Conservation (phyloP, 64 coral and sea anemone genomes). For the Stylophora pistillata region DNA sequence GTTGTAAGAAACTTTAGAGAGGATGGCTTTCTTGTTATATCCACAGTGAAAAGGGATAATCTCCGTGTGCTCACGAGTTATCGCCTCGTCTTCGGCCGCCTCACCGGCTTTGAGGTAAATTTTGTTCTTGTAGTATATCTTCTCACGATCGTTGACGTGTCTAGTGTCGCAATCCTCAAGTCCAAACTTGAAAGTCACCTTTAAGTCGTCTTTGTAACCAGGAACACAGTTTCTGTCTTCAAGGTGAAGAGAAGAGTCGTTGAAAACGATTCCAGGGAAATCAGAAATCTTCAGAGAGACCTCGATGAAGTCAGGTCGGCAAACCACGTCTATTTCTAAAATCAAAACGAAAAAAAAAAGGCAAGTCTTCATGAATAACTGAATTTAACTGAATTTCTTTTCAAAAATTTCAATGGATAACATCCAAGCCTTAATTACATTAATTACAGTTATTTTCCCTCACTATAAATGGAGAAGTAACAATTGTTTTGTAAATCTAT, state of each 20-base stretch:
- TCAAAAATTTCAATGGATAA: too few species aligned
- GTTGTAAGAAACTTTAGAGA: constrained; percentile 21
- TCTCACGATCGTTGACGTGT: neutral
- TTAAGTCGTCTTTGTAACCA: constrained; percentile 9
- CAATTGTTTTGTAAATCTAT: too few species aligned
- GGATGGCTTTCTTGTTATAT: neutral
- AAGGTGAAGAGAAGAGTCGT: constrained; percentile 27
- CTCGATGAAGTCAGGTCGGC: constrained; percentile 23
- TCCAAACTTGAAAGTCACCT: constrained; percentile 20
- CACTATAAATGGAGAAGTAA: too few species aligned
- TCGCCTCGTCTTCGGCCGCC: neutral
- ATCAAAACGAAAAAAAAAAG: neutral
- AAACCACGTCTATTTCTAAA: constrained; percentile 14
- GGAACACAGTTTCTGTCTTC: neutral
- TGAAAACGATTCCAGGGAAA: constrained; percentile 7
- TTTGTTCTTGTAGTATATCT: constrained; percentile 15
- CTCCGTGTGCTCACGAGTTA: constrained; percentile 3
- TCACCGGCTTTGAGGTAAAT: constrained; percentile 3
- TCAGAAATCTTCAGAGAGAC: neutral
- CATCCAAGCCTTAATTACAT: too few species aligned
- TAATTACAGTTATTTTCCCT: too few species aligned
- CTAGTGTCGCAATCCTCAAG: constrained; percentile 6
- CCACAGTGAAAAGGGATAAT: constrained; percentile 28
- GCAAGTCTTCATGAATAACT: neutral
- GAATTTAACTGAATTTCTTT: neutral